Evolutionary conservation across 2,113 vertebrate genomes (phyloP).

Genomic region (Zosterops borbonicus): DNA sequence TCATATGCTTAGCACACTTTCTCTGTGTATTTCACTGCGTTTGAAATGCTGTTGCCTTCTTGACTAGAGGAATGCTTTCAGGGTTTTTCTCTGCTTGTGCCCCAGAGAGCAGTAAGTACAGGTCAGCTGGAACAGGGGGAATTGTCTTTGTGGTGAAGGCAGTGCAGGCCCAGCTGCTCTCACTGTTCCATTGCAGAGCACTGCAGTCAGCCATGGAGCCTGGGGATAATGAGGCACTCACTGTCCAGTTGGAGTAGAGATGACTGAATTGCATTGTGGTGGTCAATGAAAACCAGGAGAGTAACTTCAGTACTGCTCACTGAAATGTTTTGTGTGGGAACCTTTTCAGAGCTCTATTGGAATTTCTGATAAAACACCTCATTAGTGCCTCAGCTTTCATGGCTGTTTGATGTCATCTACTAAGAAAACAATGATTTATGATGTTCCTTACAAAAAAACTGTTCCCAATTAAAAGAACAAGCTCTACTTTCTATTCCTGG

Average conservation of each 20-base stretch:
- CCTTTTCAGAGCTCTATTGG: not conserved
- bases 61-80: not conserved
- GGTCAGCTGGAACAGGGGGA: not conserved
- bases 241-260: not conserved
- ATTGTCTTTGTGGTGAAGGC: not conserved
- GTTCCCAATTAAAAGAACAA: not conserved
- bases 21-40: not conserved
- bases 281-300: not conserved
- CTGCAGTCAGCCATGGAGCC: not conserved
- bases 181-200: not conserved
- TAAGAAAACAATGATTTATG: not conserved
- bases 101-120: not conserved
- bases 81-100: not conserved
- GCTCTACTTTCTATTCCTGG: not conserved
- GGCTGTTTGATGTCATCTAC: not conserved
- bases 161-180: not conserved
- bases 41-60: not conserved
- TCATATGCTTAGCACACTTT: not conserved
- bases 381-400: not conserved
- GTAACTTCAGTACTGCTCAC: not conserved
- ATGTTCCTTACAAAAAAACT: not conserved
- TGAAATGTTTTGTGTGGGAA: not conserved
- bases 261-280: not conserved
- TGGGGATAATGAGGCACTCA: not conserved
- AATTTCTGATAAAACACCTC: not conserved